These are phyloP conservation scores for Danio albolineatus DNA, from an alignment of 2,797 vertebrate species.

Conservation along the genomic window DNA sequence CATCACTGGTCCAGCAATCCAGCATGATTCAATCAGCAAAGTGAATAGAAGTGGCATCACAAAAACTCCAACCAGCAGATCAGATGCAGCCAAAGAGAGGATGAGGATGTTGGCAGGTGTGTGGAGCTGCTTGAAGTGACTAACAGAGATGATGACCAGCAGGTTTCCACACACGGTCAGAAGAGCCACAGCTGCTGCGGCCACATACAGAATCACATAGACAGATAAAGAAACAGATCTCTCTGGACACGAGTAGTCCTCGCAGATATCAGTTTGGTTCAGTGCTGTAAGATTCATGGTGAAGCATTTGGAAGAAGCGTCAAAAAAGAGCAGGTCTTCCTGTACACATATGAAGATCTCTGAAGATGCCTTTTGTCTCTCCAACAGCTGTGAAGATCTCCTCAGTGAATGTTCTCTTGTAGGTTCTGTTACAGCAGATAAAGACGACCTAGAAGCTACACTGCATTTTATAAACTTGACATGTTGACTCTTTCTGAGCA, in stretches of 20 bases:
- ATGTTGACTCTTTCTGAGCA: slow-evolving; percentile 8
- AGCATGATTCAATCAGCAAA: slow-evolving; percentile 55
- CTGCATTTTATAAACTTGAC: slow-evolving; percentile 8
- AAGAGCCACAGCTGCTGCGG: slow-evolving; percentile 39
- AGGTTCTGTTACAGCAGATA: not conserved
- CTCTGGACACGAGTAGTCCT: slow-evolving; percentile 8
- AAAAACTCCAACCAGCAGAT: slow-evolving; percentile 56
- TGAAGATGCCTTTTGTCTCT: not conserved
- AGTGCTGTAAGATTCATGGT: not conserved
- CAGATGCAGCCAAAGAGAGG: slow-evolving; percentile 58
- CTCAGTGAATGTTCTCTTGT: not conserved
- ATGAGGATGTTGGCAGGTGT: slow-evolving; percentile 54
- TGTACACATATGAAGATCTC: not conserved
- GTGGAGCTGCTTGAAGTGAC: no score
- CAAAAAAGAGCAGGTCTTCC: not conserved
- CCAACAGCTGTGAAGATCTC: not conserved
- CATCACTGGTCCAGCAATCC: slow-evolving; percentile 45
- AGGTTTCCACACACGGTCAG: no score
- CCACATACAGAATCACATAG: slow-evolving; percentile 35
- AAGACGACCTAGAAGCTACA: accelerated
- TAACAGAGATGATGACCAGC: no score
- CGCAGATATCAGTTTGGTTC: not conserved
- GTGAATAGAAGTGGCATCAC: slow-evolving; percentile 57
- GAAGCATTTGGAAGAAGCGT: not conserved
- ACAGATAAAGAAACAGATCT: slow-evolving; percentile 24